These are phyloP conservation scores for Eristalinus sepulchralis DNA, from an alignment of 2,888 invertebrate genomes.

Conservation along the genomic window DNA sequence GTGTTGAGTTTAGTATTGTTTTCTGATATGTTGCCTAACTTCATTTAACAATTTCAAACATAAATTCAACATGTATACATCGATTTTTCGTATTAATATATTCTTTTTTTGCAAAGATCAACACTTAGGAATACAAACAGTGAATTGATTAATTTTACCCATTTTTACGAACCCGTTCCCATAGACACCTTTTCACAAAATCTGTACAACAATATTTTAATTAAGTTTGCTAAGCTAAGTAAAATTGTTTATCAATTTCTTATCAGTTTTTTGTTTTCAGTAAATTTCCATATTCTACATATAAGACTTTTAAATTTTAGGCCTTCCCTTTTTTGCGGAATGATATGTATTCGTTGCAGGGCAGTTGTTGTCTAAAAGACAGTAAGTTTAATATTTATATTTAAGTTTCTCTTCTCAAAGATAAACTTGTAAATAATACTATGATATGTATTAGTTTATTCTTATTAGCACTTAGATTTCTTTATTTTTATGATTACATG, in stretches of 20 bases:
- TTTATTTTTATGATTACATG: conserved; percentile 23
- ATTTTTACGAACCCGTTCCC: not conserved
- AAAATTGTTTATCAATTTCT: not conserved
- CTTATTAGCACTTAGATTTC: conserved; percentile 31
- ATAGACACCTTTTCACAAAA: conserved; percentile 33
- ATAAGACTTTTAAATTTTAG: conserved; percentile 11
- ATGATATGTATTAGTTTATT: conserved; percentile 62
- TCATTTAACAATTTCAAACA: conserved; percentile 14
- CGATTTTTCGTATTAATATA: not conserved
- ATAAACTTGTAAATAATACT: conserved; percentile 52
- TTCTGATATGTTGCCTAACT: conserved; percentile 5
- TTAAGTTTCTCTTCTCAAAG: conserved; percentile 33
- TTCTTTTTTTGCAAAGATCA: conserved; percentile 19
- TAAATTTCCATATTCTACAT: conserved; percentile 43
- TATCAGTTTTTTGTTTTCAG: not conserved
- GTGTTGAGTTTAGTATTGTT: not conserved
- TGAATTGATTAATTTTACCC: conserved; percentile 1
- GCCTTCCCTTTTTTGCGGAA: conserved; percentile 47
- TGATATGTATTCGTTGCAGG: conserved; percentile 80
- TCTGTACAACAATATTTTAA: conserved; percentile 31
- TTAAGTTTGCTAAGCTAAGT: conserved; percentile 26
- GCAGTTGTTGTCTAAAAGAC: conserved; percentile 60
- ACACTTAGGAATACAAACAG: conserved; percentile 45
- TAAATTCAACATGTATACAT: not conserved
- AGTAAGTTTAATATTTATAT: conserved; percentile 8